Evolutionary conservation across 2,888 invertebrate genomes (phyloP), one percentile per base, ranked within the genome.

Genomic region (Parthenolecanium corni): DNA sequence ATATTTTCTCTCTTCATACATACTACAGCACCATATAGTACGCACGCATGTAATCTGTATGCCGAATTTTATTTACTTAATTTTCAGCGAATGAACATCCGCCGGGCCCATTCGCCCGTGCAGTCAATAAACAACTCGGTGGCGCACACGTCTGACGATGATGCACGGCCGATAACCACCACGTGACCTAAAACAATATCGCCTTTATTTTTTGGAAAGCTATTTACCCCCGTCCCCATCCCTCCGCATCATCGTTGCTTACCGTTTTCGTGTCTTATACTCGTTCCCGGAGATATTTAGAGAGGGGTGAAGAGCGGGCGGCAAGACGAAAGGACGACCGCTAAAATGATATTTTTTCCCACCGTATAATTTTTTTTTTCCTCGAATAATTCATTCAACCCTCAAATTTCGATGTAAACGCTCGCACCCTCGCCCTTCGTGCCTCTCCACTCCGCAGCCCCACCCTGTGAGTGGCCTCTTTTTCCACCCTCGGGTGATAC

Each of bases 161-260:
- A 31, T 31, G 31, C 9, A 9, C 5, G 9, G 31, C 4, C 31
- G 31, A 31, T 31, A 9, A 58, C 47, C 24, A 58, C 46, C 58
- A 58, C 58, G 58, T 58, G 47, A 58, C 58, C 47, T 47, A 58
- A 58, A 58, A 58, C 47, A 58, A 47, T 58, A 44, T 44, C 42
- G 21, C 47, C 31, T 14, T 40, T 54, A 20, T 31, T 21, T 40
- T 20, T 36, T 54, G 16, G 9, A 6, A 38, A 16, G 31, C 21
- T 40, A n/a, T 40, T 40, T 21, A 36, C 23, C 6, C 38, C 16
- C 36, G 2, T 54, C 14, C 20, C 12, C 9, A 11, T 57, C 24
- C 21, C 25, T 23, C 14, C 11, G n/a, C 52, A 18, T 36, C 36
- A 20, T 31, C 18, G 23, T 36, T 9, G 36, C 20, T 23, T 18